Conservation (phyloP, 2,113 vertebrate genomes). For the Eulemur macaco region DNA sequence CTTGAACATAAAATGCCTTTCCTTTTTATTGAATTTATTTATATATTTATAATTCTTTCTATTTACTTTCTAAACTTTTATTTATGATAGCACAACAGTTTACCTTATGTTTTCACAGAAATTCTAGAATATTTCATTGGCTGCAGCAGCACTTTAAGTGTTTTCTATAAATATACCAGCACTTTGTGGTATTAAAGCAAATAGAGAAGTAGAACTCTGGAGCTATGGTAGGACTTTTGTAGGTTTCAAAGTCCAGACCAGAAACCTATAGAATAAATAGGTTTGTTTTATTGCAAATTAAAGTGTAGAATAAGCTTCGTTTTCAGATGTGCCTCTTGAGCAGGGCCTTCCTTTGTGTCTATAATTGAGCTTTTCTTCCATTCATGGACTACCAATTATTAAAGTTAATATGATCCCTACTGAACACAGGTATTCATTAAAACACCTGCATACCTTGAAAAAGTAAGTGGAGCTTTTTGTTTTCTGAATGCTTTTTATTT, state of each 20-base stretch:
- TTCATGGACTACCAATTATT: background rate
- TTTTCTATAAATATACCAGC: background rate
- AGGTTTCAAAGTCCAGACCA: background rate
- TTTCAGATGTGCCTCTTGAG: background rate
- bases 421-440: background rate
- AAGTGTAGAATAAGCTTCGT: background rate
- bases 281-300: background rate
- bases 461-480: background rate
- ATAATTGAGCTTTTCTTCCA: background rate
- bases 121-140: background rate
- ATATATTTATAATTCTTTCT: background rate
- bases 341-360: background rate
- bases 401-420: background rate
- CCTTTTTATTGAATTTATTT: background rate
- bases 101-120: background rate
- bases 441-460: background rate
- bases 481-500: background rate
- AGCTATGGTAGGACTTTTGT: background rate
- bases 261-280: background rate
- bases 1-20: background rate
- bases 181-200: background rate
- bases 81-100: background rate
- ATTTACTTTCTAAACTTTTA: background rate
- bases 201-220: background rate
- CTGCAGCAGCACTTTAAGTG: background rate